Conservation (phyloP, 2,797 vertebrate species). For the Lepilemur septentrionalis region DNA sequence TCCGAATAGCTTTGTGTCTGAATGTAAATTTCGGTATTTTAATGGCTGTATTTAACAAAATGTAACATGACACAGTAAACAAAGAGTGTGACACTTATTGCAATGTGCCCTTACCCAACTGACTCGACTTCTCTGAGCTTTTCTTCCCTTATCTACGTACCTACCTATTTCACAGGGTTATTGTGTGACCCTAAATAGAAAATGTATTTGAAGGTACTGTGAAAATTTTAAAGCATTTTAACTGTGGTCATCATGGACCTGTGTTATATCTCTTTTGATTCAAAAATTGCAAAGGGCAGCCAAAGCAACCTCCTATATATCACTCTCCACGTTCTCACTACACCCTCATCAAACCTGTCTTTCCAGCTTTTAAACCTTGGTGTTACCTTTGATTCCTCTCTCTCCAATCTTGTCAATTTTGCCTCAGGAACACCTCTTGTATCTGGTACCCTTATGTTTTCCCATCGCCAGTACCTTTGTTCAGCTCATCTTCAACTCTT, state of each 20-base stretch:
- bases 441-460: background rate
- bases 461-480: background rate
- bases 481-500: background rate
- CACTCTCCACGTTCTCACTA: accelerated
- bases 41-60: background rate
- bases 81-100: background rate
- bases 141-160: background rate
- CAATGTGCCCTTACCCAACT: background rate
- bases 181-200: background rate
- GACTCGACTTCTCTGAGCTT: background rate
- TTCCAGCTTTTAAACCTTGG: background rate
- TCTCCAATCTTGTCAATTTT: background rate
- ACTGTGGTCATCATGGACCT: background rate
- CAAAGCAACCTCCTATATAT: background rate
- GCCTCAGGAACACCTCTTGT: background rate
- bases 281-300: background rate
- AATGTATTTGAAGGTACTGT: background rate
- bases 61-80: background rate
- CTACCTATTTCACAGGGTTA: background rate
- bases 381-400: background rate
- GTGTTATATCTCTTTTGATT: background rate
- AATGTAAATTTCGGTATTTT: background rate
- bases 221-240: background rate
- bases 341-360: background rate
- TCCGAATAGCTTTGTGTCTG: background rate